Evolutionary conservation across 2,888 invertebrate species (phyloP), one percentile per base, ranked within the genome.

Genomic region (Drosophila tripunctata): DNA sequence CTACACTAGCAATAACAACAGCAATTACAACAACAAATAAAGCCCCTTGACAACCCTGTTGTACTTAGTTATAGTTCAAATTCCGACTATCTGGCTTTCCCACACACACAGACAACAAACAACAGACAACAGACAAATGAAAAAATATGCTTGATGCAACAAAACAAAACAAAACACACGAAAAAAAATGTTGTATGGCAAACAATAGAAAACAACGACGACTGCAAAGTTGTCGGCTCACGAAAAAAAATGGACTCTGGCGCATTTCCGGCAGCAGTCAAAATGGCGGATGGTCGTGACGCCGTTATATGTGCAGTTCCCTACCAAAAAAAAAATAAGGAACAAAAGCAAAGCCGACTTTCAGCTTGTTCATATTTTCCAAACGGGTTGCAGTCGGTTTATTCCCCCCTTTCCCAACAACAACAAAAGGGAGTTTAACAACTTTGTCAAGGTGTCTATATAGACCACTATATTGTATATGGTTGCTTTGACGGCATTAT

Each of bases 201-300:
- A 72, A 86, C 83, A 86, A 75, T 75, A 73, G 73, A 79, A 65
- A 67, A 67, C 68, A 72, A 75, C 72, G 55, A 66, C 51, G 24
- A 57, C 47, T 33, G 50, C 63, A 65, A 63, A 70, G 60, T 60
- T 60, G 47, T 43, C 43, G 62, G 27, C 57, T 44, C 30, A 76
- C n/a, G n/a, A n/a, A n/a, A n/a, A 72, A 73, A 81, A 77, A 75
- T 76, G 77, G 78, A 73, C 87, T 78, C 80, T 88, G 85, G 70
- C 87, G 85, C 87, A 85, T 85, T 88, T 88, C 88, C 88, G 88
- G 81, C 70, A 77, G 60, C 69, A 62, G 75, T 71, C 82, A 87
- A 87, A 15, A 48, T 36, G 70, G 85, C 85, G 85, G 68, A 75
- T 69, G 78, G 78, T 66, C 57, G 66, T 74, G 85, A 63, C 87